Base-by-base conservation (phyloP, 2,888 invertebrate genomes). In the Imbricaverruca yamaguchii region DNA sequence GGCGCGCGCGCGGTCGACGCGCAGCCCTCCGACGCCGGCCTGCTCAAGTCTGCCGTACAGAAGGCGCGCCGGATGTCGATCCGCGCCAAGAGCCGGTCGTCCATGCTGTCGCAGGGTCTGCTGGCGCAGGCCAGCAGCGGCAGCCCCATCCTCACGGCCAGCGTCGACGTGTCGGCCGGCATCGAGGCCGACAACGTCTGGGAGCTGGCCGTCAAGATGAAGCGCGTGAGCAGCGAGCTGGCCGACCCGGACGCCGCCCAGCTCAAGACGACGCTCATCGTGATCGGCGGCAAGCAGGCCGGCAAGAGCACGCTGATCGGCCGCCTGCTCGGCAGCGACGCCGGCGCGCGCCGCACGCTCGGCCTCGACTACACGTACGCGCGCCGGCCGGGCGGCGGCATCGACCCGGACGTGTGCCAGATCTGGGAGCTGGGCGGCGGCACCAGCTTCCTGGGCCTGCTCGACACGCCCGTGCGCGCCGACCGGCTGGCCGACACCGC, bases 321-420 rank as follows among this genome's bases (percentile, higher is more conserved):
- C 85, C 89, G 91, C 84, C 94, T 95, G 87, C 89, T 95, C 81
- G 94, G 95, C 83, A 92, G 92, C 86, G 91, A 91, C 81, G 94
- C 95, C 84, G 87, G 88, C 25, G 88, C 90, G 7, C 92, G 92
- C 84, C 92, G 94, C 80, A 95, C 96, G 0, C 89, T 95, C 81
- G 94, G 94, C 0, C 87, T 96, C 85, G 96, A 96, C 86, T 97
- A 96, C 87, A 93, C 92, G 18, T 96, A 92, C 88, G 95, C 93
- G 0, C 90, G 95, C 85, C 92, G 92, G 87, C 89, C 90, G 39
- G 90, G 89, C 74, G 25, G 39, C 56, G 55, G n/a, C 6, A 83
- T 91, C 91, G 88, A 88, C 18, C 91, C 91, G 87, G 91, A 91
- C 86, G 88, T 92, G 78, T 92, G 93, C 82, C 94, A 96, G 86